phyloP scores from a whole-genome alignment of 2,888 invertebrate species.

The Eupithecia centaureata region DNA sequence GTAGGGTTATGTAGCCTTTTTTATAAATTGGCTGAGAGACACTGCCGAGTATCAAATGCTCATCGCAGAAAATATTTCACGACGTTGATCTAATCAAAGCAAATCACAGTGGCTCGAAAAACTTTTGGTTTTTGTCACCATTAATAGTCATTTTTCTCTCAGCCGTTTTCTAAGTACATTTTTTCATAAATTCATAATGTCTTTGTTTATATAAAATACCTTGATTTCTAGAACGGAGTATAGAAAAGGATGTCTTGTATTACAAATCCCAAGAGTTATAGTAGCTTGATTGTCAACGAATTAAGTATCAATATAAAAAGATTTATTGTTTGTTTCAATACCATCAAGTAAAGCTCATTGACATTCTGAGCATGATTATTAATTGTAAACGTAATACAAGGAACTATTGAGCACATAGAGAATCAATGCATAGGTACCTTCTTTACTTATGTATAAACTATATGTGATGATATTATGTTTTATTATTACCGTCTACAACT shows the following conservation, averaged over 20 bases:
- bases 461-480: background rate
- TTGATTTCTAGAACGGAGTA: background rate
- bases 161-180: background rate
- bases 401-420: slow-evolving; percentile 18
- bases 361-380: slow-evolving; percentile 48
- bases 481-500: background rate
- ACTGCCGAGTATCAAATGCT: background rate
- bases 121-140: background rate
- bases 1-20: background rate
- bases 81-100: background rate
- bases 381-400: slow-evolving; percentile 46
- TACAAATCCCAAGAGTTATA: slow-evolving; percentile 4
- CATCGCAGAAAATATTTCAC: background rate
- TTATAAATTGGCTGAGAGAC: background rate
- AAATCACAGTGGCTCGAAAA: background rate
- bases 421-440: background rate
- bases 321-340: slow-evolving; percentile 27
- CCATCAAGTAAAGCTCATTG: slow-evolving; percentile 39
- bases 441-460: slow-evolving; percentile 3
- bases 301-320: slow-evolving; percentile 20
- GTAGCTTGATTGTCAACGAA: slow-evolving; percentile 11
- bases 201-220: background rate
- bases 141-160: background rate
- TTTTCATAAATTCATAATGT: background rate
- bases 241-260: slow-evolving; percentile 3